Base-by-base conservation (phyloP, 2,797 vertebrate species). In the Salmo trutta region DNA sequence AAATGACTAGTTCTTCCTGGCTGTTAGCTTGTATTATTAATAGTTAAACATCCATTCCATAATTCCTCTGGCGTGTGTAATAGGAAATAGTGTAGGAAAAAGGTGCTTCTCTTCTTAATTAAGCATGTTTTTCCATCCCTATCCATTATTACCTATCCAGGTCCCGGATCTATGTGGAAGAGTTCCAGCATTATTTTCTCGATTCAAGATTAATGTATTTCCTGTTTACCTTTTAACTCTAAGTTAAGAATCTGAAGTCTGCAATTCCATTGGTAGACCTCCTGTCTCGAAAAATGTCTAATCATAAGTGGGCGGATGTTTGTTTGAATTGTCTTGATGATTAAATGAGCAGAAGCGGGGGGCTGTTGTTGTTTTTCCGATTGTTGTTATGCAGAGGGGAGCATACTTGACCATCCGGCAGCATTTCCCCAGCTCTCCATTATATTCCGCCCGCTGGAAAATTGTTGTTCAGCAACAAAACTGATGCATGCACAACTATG, bases 201-300 rank as follows among this genome's bases (percentile, higher is more conserved):
- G 83, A 82, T 89, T 91, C 82, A 82, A 86, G 88, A 90, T 89
- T 3, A 47, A 12, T 47, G 76, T 78, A 73, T 86, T 92, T 94
- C 93, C 94, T 94, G 93, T 94, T 95, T 93, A 85, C 91, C 84
- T 85, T 89, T 88, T 83, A 77, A 77, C 79, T 82, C 82, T 90
- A 92, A 88, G 89, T 88, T 83, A 85, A 89, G 86, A 82, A 67
- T 69, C 80, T 78, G 76, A 84, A 87, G 86, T 86, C 77, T 86
- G 82, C 83, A 82, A 90, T 91, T 85, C 84, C 90, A 91, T 89
- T 89, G 89, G 90, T 86, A 27, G 10, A 36, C 6, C 24, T 73
- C 33, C 77, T 64, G 66, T 75, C 14, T 53, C 73, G 75, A 59
- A 47, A 73, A 51, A 47, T 73, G 19, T 71, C 68, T 62, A 72